A percentile compares a stretch with the other conserved stretches of the same genome.
Conservation (phyloP, 2,797 vertebrate genomes). For the Manis javanica region DNA sequence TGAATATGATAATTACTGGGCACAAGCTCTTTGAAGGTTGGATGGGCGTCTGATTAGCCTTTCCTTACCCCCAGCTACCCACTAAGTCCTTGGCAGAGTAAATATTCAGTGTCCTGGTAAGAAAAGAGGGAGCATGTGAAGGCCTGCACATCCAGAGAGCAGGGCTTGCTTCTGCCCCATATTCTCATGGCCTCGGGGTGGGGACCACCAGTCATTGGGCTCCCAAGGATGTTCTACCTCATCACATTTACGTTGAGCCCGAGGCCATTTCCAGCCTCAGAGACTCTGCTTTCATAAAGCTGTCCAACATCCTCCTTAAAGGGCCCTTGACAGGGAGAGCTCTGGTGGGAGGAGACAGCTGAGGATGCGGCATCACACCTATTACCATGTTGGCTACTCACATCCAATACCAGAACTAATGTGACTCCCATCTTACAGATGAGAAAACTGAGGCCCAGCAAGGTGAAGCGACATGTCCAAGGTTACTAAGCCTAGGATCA, state of each 20-base stretch:
- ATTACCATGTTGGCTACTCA: neutral
- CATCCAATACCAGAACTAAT: neutral
- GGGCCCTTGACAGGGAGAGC: neutral
- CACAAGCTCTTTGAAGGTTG: neutral
- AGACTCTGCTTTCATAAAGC: neutral
- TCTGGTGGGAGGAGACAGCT: neutral
- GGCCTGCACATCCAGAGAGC: neutral
- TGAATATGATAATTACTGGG: neutral
- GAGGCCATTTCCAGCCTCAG: neutral
- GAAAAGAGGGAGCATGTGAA: neutral
- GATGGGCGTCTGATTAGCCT: neutral
- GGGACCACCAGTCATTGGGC: neutral
- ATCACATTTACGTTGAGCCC: neutral
- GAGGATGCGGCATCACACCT: neutral
- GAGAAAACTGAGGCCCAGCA: conserved; percentile 17
- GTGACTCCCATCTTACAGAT: neutral
- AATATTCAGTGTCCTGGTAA: neutral
- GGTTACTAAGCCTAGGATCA: neutral
- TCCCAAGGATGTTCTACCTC: neutral
- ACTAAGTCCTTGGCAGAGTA: neutral
- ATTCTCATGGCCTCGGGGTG: neutral
- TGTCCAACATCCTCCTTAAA: neutral
- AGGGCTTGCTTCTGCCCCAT: neutral
- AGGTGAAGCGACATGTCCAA: neutral
- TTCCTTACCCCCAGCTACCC: neutral